A percentile compares a stretch with the other conserved stretches of the same genome.
These are phyloP conservation scores for Nesidiocoris tenuis DNA, from an alignment of 2,888 invertebrate species.

Conservation along the genomic window DNA sequence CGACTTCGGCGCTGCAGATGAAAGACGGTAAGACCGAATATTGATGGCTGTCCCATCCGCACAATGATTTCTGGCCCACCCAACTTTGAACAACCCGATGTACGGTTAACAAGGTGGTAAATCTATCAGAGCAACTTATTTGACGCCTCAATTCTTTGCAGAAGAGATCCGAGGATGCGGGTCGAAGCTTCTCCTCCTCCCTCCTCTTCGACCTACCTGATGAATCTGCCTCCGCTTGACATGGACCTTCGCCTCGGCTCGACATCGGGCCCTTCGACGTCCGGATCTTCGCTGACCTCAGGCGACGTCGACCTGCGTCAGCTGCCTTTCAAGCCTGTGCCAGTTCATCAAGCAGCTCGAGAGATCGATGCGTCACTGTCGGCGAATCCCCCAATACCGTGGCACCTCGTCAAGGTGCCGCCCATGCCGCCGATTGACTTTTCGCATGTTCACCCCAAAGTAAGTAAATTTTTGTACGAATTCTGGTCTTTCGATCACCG, in stretches of 20 bases:
- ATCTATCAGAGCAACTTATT: no score
- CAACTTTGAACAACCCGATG: no score
- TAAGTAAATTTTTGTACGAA: slow-evolving; percentile 36
- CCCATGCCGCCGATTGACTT: slow-evolving; percentile 49
- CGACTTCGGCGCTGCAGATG: background rate
- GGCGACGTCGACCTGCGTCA: slow-evolving; percentile 72
- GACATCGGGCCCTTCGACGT: background rate
- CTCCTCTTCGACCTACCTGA: background rate
- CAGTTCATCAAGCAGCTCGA: slow-evolving; percentile 79
- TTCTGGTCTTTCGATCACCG: no score
- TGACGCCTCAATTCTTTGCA: no score
- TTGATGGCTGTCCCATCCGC: no score
- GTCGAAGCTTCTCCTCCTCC: slow-evolving; percentile 1
- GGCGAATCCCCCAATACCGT: slow-evolving; percentile 72
- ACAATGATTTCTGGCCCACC: no score
- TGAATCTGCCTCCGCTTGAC: slow-evolving; percentile 41
- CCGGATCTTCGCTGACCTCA: background rate
- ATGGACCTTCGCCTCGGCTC: slow-evolving; percentile 44
- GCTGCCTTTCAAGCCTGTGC: slow-evolving; percentile 74
- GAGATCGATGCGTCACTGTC: slow-evolving; percentile 82
- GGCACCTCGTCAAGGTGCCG: slow-evolving; percentile 56
- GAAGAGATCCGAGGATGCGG: slow-evolving; percentile 47
- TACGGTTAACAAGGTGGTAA: no score
- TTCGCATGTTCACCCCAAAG: slow-evolving; percentile 48
- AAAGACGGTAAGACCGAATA: background rate